Evolutionary conservation across 2,888 invertebrate genomes (phyloP).

Genomic region (Neocrepidodera transversa): DNA sequence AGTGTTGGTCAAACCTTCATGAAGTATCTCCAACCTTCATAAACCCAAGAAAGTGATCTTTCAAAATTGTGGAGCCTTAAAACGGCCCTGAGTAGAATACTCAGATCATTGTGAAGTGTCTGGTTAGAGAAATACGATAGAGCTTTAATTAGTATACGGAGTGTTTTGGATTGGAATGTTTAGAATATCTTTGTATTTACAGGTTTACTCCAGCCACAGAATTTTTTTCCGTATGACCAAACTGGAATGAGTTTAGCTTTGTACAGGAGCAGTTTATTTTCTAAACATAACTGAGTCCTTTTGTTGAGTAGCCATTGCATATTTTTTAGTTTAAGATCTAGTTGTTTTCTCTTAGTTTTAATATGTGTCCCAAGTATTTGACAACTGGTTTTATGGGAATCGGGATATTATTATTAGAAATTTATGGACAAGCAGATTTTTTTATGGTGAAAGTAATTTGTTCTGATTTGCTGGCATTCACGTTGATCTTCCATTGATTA

Average conservation of each 20-base stretch:
- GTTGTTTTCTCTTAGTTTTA: not conserved
- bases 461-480: not conserved
- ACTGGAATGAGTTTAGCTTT: not conserved
- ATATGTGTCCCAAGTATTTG: constrained; percentile 2
- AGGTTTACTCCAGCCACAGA: too few relatives aligned
- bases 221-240: too few relatives aligned
- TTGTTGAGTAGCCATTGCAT: not conserved
- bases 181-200: too few relatives aligned
- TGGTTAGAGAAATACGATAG: not conserved
- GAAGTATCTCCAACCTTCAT: too few relatives aligned
- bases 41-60: too few relatives aligned
- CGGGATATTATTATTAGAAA: constrained; percentile 1
- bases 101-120: not conserved
- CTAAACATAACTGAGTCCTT: too few relatives aligned
- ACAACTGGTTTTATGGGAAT: constrained; percentile 8
- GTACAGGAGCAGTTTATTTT: too few relatives aligned
- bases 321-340: not conserved
- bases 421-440: constrained; percentile 1
- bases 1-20: too few relatives aligned
- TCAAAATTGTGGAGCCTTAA: too few relatives aligned
- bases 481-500: not conserved
- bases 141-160: not conserved
- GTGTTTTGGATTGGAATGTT: too few relatives aligned
- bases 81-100: not conserved
- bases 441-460: not conserved